phyloP scores from a whole-genome alignment of 2,888 invertebrate genomes.

The Eumerus sabulonum region DNA sequence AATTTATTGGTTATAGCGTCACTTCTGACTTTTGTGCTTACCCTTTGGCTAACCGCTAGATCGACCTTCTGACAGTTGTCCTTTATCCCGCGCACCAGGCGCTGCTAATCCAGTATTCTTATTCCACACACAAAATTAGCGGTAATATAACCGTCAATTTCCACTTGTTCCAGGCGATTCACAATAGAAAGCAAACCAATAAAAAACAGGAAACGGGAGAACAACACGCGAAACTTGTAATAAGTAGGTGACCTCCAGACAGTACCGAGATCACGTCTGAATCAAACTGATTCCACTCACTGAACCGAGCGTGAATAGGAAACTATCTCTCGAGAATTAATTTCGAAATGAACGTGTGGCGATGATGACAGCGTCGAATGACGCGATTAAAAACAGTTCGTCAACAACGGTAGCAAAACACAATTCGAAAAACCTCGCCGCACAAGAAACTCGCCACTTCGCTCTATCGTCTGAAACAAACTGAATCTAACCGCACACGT shows the following conservation, averaged over 20 bases:
- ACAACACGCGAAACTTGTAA: constrained; percentile 4
- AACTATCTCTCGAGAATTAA: constrained; percentile 10
- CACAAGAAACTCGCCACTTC: constrained; percentile 34
- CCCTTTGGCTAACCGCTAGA: constrained; percentile 26
- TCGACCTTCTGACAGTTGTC: constrained; percentile 26
- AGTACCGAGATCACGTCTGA: constrained; percentile 47
- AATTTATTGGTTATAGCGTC: constrained; percentile 8
- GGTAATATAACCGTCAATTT: constrained; percentile 21
- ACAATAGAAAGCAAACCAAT: too few relatives aligned
- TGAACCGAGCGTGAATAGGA: constrained; percentile 12
- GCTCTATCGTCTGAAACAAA: constrained; percentile 61
- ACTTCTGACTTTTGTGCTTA: constrained; percentile 42
- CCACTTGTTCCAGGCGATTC: constrained; percentile 25
- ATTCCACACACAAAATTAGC: constrained; percentile 32
- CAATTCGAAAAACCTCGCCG: constrained; percentile 33
- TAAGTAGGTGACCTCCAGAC: constrained; percentile 49
- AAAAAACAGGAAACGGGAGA: too few relatives aligned
- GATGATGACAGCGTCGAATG: constrained; percentile 16
- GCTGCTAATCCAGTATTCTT: constrained; percentile 37
- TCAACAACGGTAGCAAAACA: constrained; percentile 31
- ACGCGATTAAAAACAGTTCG: constrained; percentile 33
- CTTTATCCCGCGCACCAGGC: constrained; percentile 29
- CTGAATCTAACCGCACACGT: constrained; percentile 51
- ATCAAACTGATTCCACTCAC: constrained; percentile 27
- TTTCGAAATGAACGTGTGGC: constrained; percentile 23